Percentiles rank a stretch among this genome's conserved stretches.
Conservation (phyloP, 1,140 invertebrate genomes). For the Drosophila sproati region DNA sequence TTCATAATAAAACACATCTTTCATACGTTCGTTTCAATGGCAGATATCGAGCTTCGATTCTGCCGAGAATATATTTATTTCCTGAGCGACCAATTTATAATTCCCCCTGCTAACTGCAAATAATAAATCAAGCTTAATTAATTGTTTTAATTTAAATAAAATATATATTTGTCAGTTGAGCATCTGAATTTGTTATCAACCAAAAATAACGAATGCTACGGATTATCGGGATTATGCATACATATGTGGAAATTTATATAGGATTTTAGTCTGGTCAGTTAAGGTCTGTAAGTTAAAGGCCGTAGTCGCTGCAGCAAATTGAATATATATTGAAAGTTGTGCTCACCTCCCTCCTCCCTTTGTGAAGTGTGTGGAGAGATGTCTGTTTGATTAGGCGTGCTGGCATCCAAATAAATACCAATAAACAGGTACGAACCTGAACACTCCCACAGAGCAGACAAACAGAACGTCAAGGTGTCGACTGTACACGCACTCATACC, state of each 20-base stretch:
- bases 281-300: not conserved
- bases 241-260: not conserved
- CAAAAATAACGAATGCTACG: not conserved
- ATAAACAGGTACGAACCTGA: constrained; percentile 55
- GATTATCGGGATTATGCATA: not conserved
- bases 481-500: constrained; percentile 71
- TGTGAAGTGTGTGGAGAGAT: constrained; percentile 43
- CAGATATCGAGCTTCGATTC: too few relatives aligned
- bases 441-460: constrained; percentile 13
- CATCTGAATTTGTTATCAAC: constrained; percentile 3
- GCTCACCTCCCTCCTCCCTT: constrained; percentile 16
- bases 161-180: not conserved
- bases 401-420: constrained; percentile 77
- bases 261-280: constrained; percentile 1
- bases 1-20: too few relatives aligned
- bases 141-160: constrained; percentile 1
- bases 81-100: not conserved
- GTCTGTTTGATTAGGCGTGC: constrained; percentile 76
- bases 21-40: too few relatives aligned
- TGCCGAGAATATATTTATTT: too few relatives aligned
- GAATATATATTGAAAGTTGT: constrained; percentile 34
- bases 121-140: constrained; percentile 1
- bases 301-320: constrained; percentile 2
- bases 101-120: not conserved
- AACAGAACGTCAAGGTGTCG: constrained; percentile 65